Conservation (phyloP, 2,113 vertebrate species). For the Takifugu bimaculatus region DNA sequence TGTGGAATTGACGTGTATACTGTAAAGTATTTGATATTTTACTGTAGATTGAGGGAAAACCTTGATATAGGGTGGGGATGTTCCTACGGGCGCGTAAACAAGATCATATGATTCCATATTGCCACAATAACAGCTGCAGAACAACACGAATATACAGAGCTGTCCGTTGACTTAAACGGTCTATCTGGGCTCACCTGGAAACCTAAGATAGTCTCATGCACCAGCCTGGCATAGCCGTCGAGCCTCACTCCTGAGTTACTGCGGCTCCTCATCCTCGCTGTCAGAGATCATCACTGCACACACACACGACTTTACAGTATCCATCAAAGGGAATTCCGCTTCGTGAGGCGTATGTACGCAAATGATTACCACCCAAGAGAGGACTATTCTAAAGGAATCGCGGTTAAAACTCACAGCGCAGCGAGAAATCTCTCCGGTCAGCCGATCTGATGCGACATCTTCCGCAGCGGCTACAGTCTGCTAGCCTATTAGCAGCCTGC, state of each 20-base stretch:
- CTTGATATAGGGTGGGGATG: too few relatives aligned
- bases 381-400: background rate
- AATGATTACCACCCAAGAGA: background rate
- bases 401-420: background rate
- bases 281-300: constrained; percentile 17
- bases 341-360: background rate
- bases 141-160: background rate
- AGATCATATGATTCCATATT: too few relatives aligned
- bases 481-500: constrained; percentile 38
- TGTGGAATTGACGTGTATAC: too few relatives aligned
- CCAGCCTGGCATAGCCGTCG: constrained; percentile 87
- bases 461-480: constrained; percentile 19
- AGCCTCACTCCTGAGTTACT: constrained; percentile 94
- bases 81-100: too few relatives aligned
- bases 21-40: too few relatives aligned
- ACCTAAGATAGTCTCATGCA: constrained; percentile 91
- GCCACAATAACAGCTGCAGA: too few relatives aligned
- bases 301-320: background rate
- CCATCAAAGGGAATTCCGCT: background rate
- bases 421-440: constrained; percentile 8
- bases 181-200: constrained; percentile 80
- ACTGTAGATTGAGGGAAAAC: too few relatives aligned
- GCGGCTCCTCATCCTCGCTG: constrained; percentile 85
- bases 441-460: background rate
- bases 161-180: background rate